These are phyloP conservation scores for Asarcornis scutulata DNA, from an alignment of 2,113 vertebrate species.

Conservation along the genomic window DNA sequence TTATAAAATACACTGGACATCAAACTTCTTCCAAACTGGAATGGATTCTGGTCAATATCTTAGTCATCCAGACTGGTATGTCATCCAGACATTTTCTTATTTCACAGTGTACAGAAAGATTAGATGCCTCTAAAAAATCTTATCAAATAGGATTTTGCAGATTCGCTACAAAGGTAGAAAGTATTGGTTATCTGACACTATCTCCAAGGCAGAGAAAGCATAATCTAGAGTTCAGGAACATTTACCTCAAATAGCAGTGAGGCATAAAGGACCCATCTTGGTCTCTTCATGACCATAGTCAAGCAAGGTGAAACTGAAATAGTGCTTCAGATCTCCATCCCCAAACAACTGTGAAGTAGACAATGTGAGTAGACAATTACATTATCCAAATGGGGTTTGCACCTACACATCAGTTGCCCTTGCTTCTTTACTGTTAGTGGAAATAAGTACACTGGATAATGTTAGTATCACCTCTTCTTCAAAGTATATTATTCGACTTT, in stretches of 20 bases:
- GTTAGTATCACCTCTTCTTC: not conserved
- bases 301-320: not conserved
- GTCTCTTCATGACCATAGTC: not conserved
- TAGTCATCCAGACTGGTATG: not conserved
- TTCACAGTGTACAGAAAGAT: not conserved
- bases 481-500: not conserved
- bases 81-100: not conserved
- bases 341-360: accelerated
- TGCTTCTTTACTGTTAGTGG: not conserved
- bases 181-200: not conserved
- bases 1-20: not conserved
- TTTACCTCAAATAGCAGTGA: not conserved
- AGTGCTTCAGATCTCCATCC: not conserved
- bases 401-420: not conserved
- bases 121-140: not conserved
- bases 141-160: not conserved
- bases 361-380: not conserved
- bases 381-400: not conserved
- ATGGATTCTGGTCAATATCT: not conserved
- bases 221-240: not conserved
- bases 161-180: not conserved
- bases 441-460: not conserved
- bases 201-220: not conserved
- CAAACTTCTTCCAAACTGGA: not conserved
- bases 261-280: not conserved